Conservation (phyloP, 2,113 vertebrate species). For the Vulpes ferrilata region DNA sequence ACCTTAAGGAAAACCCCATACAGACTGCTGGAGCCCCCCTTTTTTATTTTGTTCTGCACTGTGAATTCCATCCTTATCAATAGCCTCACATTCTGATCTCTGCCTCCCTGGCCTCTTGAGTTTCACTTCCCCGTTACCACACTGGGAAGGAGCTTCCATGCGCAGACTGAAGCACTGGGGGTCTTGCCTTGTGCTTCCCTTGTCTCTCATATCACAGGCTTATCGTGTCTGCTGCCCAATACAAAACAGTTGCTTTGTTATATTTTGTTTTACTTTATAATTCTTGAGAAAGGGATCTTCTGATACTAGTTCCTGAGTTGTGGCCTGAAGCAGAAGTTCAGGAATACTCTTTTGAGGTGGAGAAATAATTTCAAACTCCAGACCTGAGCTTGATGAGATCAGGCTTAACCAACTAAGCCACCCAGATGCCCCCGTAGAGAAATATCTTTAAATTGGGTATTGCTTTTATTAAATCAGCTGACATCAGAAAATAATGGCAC, state of each 20-base stretch:
- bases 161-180: neutral
- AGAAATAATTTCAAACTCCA: neutral
- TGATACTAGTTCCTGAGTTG: neutral
- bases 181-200: neutral
- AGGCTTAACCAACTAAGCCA: neutral
- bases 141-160: neutral
- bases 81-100: neutral
- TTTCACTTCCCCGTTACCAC: neutral
- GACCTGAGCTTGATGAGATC: neutral
- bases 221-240: neutral
- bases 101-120: neutral
- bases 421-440: neutral
- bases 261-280: neutral
- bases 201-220: neutral
- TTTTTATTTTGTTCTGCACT: neutral
- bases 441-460: neutral
- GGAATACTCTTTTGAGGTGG: neutral
- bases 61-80: neutral
- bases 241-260: neutral
- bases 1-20: neutral
- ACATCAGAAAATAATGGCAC: neutral
- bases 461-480: neutral
- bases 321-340: neutral
- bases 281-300: neutral
- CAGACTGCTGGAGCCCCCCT: neutral